Evolutionary conservation across 1,140 invertebrate genomes (phyloP).

Genomic region (Eulimnadia texana): DNA sequence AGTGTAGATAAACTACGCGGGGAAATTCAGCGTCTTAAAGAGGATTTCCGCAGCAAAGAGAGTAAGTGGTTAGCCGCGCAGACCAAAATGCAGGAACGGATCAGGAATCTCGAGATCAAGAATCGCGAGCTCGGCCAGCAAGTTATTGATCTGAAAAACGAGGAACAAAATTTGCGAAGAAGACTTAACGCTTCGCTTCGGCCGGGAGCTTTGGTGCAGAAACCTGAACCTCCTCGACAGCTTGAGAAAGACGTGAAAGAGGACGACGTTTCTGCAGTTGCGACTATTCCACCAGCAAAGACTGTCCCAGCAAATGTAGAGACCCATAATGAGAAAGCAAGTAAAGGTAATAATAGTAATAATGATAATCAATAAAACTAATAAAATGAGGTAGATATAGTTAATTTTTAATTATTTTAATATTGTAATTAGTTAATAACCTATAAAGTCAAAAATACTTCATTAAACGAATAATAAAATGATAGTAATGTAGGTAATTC

Average conservation of each 20-base stretch:
- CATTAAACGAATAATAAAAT: too few species aligned
- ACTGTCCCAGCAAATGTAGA: too few species aligned
- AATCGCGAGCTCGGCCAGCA: not conserved
- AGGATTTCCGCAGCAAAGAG: conserved; percentile 11
- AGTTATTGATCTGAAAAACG: conserved; percentile 6
- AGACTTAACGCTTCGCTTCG: conserved; percentile 1
- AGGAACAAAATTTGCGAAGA: conserved; percentile 13
- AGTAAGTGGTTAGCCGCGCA: conserved; percentile 12
- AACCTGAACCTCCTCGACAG: too few species aligned
- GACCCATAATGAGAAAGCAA: too few species aligned
- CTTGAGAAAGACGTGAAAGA: too few species aligned
- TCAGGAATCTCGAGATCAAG: conserved; percentile 8
- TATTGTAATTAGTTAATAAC: not conserved
- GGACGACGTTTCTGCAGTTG: too few species aligned
- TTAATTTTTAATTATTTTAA: not conserved
- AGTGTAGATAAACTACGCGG: not conserved
- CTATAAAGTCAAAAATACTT: conserved; percentile 4
- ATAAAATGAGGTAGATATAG: not conserved
- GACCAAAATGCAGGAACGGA: conserved; percentile 9
- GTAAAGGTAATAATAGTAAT: not conserved
- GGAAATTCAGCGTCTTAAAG: conserved; percentile 7
- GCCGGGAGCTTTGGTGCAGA: conserved; percentile 2
- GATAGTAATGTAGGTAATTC: too few species aligned
- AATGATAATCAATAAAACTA: too few species aligned
- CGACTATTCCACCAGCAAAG: too few species aligned